These are phyloP conservation scores for Drosophila siamana DNA, from an alignment of 2,888 invertebrate genomes.

Conservation along the genomic window DNA sequence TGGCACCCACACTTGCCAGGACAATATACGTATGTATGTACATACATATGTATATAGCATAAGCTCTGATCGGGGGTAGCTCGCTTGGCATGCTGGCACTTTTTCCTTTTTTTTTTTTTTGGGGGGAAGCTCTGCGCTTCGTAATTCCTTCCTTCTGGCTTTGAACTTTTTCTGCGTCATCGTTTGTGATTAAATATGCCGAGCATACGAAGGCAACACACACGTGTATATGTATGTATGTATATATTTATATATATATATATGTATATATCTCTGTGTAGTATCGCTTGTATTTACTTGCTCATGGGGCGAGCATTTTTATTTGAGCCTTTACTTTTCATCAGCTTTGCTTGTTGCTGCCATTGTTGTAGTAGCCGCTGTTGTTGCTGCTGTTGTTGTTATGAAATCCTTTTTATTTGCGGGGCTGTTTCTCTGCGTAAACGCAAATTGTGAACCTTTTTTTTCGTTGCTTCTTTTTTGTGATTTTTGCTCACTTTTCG, in stretches of 20 bases:
- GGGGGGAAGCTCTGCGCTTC: conserved; percentile 47
- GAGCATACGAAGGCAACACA: conserved; percentile 55
- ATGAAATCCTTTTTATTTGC: conserved; percentile 76
- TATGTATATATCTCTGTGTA: conserved; percentile 27
- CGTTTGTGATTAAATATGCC: conserved; percentile 78
- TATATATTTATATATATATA: conserved; percentile 8
- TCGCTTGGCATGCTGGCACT: conserved; percentile 45
- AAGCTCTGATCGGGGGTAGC: conserved; percentile 41
- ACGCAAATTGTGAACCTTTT: conserved; percentile 74
- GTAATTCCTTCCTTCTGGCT: conserved; percentile 58
- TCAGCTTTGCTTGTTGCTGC: conserved; percentile 52
- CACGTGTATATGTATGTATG: not conserved
- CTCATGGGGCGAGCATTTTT: conserved; percentile 57
- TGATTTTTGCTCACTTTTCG: conserved; percentile 60
- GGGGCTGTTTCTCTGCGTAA: conserved; percentile 76
- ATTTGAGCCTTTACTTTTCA: conserved; percentile 79
- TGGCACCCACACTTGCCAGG: conserved; percentile 53
- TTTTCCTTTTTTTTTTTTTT: too few relatives aligned
- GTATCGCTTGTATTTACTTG: conserved; percentile 49
- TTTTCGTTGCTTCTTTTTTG: conserved; percentile 10
- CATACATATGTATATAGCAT: too few relatives aligned
- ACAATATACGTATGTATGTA: too few relatives aligned
- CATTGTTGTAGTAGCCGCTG: conserved; percentile 11
- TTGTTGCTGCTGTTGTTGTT: conserved; percentile 43
- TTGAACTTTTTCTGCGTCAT: conserved; percentile 80